Conservation (phyloP, 2,888 invertebrate genomes). For the Ophonus ardosiacus region DNA sequence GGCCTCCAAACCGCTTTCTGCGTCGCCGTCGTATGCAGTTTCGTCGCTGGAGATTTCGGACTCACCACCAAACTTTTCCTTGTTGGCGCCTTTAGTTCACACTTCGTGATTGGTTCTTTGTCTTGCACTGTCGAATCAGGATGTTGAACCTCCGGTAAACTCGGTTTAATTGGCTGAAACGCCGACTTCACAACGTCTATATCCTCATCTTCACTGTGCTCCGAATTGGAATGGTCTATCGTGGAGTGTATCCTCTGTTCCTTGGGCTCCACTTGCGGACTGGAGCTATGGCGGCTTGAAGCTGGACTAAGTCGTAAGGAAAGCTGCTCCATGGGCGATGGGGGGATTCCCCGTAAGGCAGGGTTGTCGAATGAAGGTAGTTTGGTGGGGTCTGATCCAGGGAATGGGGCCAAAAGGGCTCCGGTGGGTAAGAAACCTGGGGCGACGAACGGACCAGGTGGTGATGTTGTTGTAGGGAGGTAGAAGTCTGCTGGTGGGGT, state of each 20-base stretch:
- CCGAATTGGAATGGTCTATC: constrained; percentile 79
- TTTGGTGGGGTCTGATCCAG: constrained; percentile 75
- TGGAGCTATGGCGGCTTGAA: constrained; percentile 78
- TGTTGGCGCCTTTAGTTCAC: constrained; percentile 81
- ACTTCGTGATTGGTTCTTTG: constrained; percentile 74
- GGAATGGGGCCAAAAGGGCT: constrained; percentile 79
- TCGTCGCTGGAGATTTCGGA: constrained; percentile 74
- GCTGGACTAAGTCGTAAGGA: constrained; percentile 77
- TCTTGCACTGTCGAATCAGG: constrained; percentile 81
- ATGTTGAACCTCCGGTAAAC: constrained; percentile 78
- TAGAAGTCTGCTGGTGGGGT: constrained; percentile 67
- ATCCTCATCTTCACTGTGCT: constrained; percentile 82
- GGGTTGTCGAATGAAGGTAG: constrained; percentile 70
- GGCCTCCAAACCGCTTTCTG: constrained; percentile 87
- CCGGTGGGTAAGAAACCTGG: constrained; percentile 77
- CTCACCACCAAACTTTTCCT: constrained; percentile 76
- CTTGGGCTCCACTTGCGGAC: constrained; percentile 77
- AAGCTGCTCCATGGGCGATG: constrained; percentile 72
- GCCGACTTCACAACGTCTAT: constrained; percentile 88
- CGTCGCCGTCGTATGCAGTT: constrained; percentile 74
- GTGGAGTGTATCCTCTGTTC: constrained; percentile 81
- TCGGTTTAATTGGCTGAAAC: constrained; percentile 83
- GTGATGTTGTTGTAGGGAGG: constrained; percentile 49
- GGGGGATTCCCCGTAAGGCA: constrained; percentile 64
- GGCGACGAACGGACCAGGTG: constrained; percentile 65